phyloP scores from a whole-genome alignment of 2,888 invertebrate species.

The Pediacus dermestoides region DNA sequence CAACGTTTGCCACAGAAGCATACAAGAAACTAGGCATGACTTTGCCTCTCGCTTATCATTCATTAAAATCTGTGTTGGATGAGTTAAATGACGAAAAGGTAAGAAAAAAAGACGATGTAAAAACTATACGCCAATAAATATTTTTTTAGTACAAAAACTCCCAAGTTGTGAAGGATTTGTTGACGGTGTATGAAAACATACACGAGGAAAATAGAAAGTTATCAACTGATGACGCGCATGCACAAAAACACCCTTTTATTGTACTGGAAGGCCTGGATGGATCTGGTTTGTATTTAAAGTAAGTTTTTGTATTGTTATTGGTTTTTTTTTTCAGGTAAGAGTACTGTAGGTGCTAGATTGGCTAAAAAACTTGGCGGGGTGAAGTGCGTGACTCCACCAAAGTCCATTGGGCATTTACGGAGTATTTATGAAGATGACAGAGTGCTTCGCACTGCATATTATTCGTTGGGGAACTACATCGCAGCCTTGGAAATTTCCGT shows the following conservation, averaged over 20 bases:
- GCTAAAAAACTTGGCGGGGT: conserved; percentile 40
- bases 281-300: conserved; percentile 39
- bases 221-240: too few species aligned
- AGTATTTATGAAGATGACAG: conserved; percentile 40
- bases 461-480: conserved; percentile 51
- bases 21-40: too few species aligned
- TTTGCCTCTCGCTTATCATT: too few species aligned
- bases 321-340: conserved; percentile 46
- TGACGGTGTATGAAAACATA: too few species aligned
- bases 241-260: conserved; percentile 49
- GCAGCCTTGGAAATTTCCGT: conserved; percentile 45
- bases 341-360: conserved; percentile 43
- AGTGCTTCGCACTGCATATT: conserved; percentile 46
- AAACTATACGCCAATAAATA: too few species aligned
- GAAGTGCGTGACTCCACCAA: conserved; percentile 46
- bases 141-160: too few species aligned
- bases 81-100: too few species aligned
- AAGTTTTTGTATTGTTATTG: conserved; percentile 2
- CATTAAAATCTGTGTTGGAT: too few species aligned
- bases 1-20: too few species aligned
- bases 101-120: too few species aligned
- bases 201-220: too few species aligned
- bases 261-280: conserved; percentile 53
- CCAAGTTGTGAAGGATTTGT: too few species aligned
- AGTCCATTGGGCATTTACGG: conserved; percentile 41